Conservation (phyloP, 2,113 vertebrate species). For the Morone saxatilis region DNA sequence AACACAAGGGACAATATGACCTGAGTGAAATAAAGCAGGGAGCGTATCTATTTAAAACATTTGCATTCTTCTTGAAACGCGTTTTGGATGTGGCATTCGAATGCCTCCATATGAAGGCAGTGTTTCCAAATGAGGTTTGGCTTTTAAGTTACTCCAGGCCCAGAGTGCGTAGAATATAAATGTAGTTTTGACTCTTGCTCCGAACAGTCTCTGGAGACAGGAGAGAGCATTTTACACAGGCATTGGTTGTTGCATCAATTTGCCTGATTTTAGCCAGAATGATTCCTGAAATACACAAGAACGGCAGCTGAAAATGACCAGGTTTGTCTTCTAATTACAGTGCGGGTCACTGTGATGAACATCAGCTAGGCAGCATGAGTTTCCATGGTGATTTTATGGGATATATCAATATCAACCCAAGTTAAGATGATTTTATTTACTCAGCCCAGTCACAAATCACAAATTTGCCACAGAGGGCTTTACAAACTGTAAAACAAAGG, state of each 20-base stretch:
- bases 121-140: background rate
- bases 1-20: too few relatives aligned
- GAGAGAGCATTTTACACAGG: background rate
- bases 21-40: too few relatives aligned
- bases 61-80: too few relatives aligned
- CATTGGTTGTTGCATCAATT: conserved; percentile 3
- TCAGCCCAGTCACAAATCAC: conserved; percentile 11
- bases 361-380: background rate
- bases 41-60: too few relatives aligned
- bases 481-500: background rate
- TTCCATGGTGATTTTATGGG: conserved; percentile 40
- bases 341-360: conserved; percentile 21
- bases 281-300: background rate
- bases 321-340: conserved; percentile 47
- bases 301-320: conserved; percentile 44
- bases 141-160: background rate
- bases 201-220: background rate
- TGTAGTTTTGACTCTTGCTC: background rate
- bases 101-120: background rate
- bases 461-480: background rate
- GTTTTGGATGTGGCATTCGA: too few relatives aligned
- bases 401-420: conserved; percentile 12
- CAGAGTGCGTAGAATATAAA: background rate
- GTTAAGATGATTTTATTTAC: conserved; percentile 11
- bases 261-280: background rate